Evolutionary conservation across 1,140 invertebrate species (phyloP).

Genomic region (Drosophila ironensis): DNA sequence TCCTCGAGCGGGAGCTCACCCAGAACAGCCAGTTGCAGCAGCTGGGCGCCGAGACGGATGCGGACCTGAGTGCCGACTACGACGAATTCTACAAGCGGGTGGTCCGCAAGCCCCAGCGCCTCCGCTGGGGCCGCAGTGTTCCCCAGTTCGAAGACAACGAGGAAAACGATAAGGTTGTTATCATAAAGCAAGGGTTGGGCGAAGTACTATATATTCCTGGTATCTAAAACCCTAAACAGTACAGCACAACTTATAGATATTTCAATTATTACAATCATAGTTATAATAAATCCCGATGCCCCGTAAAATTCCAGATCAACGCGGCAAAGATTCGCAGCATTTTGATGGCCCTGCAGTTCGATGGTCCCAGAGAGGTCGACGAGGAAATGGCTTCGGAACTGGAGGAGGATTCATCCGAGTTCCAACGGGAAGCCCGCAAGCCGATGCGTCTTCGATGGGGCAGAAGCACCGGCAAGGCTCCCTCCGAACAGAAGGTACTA

Average conservation of each 20-base stretch:
- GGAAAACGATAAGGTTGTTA: slow-evolving; percentile 52
- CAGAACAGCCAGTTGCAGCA: slow-evolving; percentile 45
- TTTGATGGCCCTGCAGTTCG: slow-evolving; percentile 46
- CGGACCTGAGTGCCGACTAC: slow-evolving; percentile 41
- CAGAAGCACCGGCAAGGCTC: slow-evolving; percentile 69
- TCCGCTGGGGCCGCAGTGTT: slow-evolving; percentile 74
- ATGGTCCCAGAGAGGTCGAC: slow-evolving; percentile 4
- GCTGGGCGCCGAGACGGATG: slow-evolving; percentile 11
- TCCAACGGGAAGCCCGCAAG: slow-evolving; percentile 70
- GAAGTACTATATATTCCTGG: too few relatives aligned
- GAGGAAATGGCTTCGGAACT: slow-evolving; percentile 25
- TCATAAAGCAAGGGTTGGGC: too few relatives aligned
- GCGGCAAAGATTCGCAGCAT: slow-evolving; percentile 50
- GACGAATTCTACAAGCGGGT: slow-evolving; percentile 53
- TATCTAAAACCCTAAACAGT: too few relatives aligned
- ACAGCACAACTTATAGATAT: too few relatives aligned
- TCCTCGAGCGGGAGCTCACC: slow-evolving; percentile 61
- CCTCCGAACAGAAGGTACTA: slow-evolving; percentile 47
- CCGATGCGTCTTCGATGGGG: slow-evolving; percentile 77
- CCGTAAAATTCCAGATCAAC: slow-evolving; percentile 31
- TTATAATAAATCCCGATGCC: too few relatives aligned
- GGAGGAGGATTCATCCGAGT: slow-evolving; percentile 46
- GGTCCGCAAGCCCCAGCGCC: slow-evolving; percentile 72
- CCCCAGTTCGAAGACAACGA: slow-evolving; percentile 21
- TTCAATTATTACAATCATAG: too few relatives aligned